Percentiles rank a stretch among this genome's conserved stretches.
Conservation (phyloP, 2,113 vertebrate genomes). For the Saguinus midas region DNA sequence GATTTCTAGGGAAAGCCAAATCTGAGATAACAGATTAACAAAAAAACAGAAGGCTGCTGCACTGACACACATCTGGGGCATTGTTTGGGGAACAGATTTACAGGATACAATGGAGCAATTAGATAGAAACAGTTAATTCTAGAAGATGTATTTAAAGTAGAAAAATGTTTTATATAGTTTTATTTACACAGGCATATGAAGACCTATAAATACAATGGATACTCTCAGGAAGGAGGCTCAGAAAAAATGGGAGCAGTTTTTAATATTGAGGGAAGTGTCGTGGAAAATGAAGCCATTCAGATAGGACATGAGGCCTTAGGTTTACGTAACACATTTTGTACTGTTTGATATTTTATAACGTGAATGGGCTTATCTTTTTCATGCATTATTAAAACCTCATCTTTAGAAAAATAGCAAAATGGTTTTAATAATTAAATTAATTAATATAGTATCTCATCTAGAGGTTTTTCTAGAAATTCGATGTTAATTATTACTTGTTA, state of each 20-base stretch:
- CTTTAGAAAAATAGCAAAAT: not conserved
- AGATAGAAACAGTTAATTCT: not conserved
- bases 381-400: not conserved
- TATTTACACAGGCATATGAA: not conserved
- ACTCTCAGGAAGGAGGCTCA: not conserved
- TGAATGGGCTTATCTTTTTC: not conserved
- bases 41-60: not conserved
- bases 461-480: not conserved
- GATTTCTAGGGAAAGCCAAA: not conserved
- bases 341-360: not conserved
- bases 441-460: not conserved
- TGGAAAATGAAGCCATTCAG: not conserved
- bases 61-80: not conserved
- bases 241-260: not conserved
- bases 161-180: not conserved
- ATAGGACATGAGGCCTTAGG: not conserved
- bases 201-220: not conserved
- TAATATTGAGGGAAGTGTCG: not conserved
- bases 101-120: not conserved
- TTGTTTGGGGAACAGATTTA: not conserved
- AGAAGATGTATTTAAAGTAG: not conserved
- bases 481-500: not conserved
- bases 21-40: not conserved
- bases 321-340: not conserved
- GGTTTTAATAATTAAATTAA: not conserved